A percentile compares a stretch with the other conserved stretches of the same genome.
Conservation (phyloP, 2,888 invertebrate species). For the Emmelina monodactyla region DNA sequence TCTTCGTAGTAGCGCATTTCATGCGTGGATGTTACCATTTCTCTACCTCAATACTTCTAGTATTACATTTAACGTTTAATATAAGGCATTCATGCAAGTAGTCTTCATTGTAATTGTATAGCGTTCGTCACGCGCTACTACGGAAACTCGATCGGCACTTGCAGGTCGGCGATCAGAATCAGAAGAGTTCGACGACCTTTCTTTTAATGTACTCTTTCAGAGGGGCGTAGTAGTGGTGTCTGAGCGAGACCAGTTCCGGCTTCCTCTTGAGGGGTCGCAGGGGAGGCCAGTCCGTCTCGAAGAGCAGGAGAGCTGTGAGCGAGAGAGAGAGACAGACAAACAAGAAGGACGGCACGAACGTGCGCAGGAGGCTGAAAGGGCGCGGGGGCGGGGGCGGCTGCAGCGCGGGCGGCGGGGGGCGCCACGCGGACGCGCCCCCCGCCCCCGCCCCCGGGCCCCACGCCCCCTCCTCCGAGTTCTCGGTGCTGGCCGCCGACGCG, state of each 20-base stretch:
- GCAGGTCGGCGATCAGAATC: too few species aligned
- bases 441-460: conserved; percentile 11
- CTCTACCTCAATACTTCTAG: too few species aligned
- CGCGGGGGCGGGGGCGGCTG: conserved; percentile 29
- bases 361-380: conserved; percentile 70
- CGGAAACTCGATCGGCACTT: too few species aligned
- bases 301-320: conserved; percentile 72
- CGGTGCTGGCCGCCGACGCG: conserved; percentile 11
- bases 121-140: too few species aligned
- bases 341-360: conserved; percentile 80
- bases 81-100: too few species aligned
- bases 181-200: conserved; percentile 70
- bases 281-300: conserved; percentile 80
- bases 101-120: too few species aligned
- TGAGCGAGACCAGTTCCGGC: conserved; percentile 79
- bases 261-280: conserved; percentile 74
- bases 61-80: too few species aligned
- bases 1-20: too few species aligned
- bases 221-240: conserved; percentile 84
- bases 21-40: too few species aligned
- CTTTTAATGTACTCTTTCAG: conserved; percentile 78
- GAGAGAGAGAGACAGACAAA: conserved; percentile 75
- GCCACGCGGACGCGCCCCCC: conserved; percentile 29
- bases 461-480: background rate
- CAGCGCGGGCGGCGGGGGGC: conserved; percentile 37